Conservation (phyloP, 2,888 invertebrate species). For the Synergus laeviventris region DNA sequence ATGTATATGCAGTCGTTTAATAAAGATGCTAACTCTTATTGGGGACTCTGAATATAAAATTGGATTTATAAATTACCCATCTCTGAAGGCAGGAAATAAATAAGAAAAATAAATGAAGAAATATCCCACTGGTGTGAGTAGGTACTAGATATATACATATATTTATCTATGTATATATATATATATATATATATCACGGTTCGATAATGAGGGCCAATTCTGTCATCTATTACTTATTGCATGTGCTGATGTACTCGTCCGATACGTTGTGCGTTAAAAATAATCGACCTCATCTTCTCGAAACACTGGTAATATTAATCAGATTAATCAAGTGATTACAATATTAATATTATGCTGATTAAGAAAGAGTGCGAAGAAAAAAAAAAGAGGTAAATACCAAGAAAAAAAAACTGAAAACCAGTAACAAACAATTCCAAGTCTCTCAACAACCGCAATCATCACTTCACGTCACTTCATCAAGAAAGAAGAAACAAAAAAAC, state of each 20-base stretch:
- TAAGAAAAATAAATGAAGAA: background rate
- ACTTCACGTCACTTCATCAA: slow-evolving; percentile 69
- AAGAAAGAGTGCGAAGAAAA: slow-evolving; percentile 66
- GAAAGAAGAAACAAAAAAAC: slow-evolving; percentile 61
- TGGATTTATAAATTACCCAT: background rate
- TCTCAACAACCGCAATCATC: slow-evolving; percentile 74
- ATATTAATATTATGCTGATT: slow-evolving; percentile 65
- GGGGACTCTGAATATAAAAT: background rate
- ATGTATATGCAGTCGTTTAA: too few species aligned
- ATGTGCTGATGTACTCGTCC: slow-evolving; percentile 11
- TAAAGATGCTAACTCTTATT: background rate
- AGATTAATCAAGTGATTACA: slow-evolving; percentile 60
- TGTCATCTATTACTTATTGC: slow-evolving; percentile 2
- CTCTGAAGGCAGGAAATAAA: slow-evolving; percentile 39
- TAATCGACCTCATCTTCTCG: slow-evolving; percentile 42
- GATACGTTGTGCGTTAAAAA: slow-evolving; percentile 18
- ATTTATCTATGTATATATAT: too few species aligned
- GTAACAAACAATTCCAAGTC: slow-evolving; percentile 71
- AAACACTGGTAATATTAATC: slow-evolving; percentile 55
- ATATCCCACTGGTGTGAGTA: background rate
- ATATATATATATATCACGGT: too few species aligned
- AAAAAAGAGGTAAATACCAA: slow-evolving; percentile 55
- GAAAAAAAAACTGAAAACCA: slow-evolving; percentile 62
- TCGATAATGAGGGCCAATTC: background rate
- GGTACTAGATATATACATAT: background rate